A percentile compares a stretch with the other conserved stretches of the same genome.
phyloP scores from a whole-genome alignment of 2,888 invertebrate genomes.

The Limnephilus lunatus region DNA sequence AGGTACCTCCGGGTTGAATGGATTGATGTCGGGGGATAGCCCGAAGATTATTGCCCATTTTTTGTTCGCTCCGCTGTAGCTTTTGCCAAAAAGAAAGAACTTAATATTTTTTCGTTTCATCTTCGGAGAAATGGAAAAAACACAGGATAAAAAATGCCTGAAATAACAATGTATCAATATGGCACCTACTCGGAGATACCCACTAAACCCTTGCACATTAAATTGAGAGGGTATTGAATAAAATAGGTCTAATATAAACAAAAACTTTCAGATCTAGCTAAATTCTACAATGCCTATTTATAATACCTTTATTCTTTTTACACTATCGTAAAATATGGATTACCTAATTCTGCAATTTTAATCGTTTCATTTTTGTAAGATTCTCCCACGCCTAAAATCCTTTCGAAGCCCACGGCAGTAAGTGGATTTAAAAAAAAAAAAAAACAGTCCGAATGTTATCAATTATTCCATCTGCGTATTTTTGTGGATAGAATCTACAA shows the following conservation, averaged over 20 bases:
- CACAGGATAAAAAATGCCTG: background rate
- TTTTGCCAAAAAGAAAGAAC: background rate
- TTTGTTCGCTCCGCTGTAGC: background rate
- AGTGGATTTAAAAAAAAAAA: too few species aligned
- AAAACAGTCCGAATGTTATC: too few species aligned
- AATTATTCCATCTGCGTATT: too few species aligned
- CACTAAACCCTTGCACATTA: background rate
- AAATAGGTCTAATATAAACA: background rate
- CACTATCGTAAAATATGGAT: too few species aligned
- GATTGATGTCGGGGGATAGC: background rate
- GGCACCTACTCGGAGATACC: background rate
- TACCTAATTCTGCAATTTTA: too few species aligned
- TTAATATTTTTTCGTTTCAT: conserved; percentile 3
- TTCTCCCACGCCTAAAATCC: too few species aligned
- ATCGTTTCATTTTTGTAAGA: too few species aligned
- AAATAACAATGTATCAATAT: background rate
- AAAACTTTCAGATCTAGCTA: background rate
- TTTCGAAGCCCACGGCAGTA: too few species aligned
- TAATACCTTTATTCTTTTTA: too few species aligned
- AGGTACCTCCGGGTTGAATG: conserved; percentile 24
- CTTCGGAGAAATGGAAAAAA: background rate
- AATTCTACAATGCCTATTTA: background rate
- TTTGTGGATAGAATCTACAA: too few species aligned
- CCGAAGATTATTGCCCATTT: background rate
- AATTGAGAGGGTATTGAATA: background rate